Percentiles rank a stretch among this genome's conserved stretches.
phyloP scores from a whole-genome alignment of 2,113 vertebrate genomes.

The Solea solea region DNA sequence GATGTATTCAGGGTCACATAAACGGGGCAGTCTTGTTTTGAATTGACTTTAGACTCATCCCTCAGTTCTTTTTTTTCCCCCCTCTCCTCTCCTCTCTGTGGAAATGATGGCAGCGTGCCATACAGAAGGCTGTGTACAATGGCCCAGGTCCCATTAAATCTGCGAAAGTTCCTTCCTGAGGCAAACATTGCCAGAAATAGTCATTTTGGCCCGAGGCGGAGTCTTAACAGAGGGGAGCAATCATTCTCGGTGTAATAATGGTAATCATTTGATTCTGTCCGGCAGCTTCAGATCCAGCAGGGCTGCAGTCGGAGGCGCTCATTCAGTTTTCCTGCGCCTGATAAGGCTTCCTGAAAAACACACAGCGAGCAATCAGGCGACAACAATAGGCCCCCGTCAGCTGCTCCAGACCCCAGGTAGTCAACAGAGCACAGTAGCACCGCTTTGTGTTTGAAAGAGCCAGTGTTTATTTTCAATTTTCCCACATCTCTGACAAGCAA shows the following conservation, averaged over 20 bases:
- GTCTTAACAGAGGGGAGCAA: slow-evolving; percentile 88
- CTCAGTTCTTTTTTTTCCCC: slow-evolving; percentile 70
- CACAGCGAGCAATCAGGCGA: slow-evolving; percentile 84
- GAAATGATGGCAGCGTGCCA: slow-evolving; percentile 87
- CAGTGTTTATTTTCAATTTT: no score
- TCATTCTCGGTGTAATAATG: slow-evolving; percentile 91
- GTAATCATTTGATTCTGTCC: slow-evolving; percentile 94
- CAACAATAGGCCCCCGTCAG: slow-evolving; percentile 74
- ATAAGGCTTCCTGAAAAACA: slow-evolving; percentile 88
- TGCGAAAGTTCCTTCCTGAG: slow-evolving; percentile 97
- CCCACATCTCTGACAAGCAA: no score
- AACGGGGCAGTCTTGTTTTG: slow-evolving; percentile 58
- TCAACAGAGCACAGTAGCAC: slow-evolving; percentile 24
- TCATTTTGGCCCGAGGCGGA: slow-evolving; percentile 87
- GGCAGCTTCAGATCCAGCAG: slow-evolving; percentile 84
- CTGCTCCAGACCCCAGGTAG: slow-evolving; percentile 47
- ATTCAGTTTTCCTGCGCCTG: slow-evolving; percentile 85
- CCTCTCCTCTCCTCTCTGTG: slow-evolving; percentile 65
- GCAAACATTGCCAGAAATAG: slow-evolving; percentile 97
- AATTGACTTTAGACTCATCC: slow-evolving; percentile 75
- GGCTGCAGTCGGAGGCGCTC: slow-evolving; percentile 84
- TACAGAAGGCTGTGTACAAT: slow-evolving; percentile 98
- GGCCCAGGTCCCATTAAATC: slow-evolving; percentile 96
- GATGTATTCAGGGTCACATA: slow-evolving; percentile 55
- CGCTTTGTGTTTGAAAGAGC: slow-evolving; percentile 13